A percentile compares a stretch with the other conserved stretches of the same genome.
Evolutionary conservation across 2,797 vertebrate species (phyloP).

Genomic region (Mormyrops boulengeri): DNA sequence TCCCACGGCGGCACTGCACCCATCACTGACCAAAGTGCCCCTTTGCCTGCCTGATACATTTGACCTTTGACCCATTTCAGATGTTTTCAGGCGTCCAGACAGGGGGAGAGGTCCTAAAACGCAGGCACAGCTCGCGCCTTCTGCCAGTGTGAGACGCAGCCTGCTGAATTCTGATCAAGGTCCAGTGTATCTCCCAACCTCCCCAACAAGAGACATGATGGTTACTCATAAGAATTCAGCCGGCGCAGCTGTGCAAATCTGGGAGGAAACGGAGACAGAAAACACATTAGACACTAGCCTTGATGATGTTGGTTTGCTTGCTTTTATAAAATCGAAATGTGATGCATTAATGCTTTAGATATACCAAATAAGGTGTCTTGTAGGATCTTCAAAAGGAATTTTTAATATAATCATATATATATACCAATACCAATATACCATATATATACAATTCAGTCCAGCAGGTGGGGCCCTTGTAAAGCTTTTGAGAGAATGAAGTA

Average conservation of each 20-base stretch:
- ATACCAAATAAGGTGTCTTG: neutral
- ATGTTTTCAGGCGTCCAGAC: neutral
- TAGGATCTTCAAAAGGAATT: neutral
- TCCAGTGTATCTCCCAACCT: neutral
- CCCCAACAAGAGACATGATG: constrained; percentile 1
- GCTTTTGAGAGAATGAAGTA: constrained; percentile 6
- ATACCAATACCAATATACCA: too few relatives aligned
- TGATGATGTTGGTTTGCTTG: neutral
- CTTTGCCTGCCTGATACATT: neutral
- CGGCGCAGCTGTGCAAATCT: neutral
- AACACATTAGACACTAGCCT: neutral
- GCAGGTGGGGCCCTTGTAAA: constrained; percentile 45
- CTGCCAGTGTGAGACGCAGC: neutral
- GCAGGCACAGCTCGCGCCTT: neutral
- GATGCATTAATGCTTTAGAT: neutral
- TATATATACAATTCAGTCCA: constrained; percentile 28
- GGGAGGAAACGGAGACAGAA: neutral
- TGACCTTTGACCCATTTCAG: neutral
- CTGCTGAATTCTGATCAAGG: constrained; percentile 9
- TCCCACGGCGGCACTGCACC: neutral
- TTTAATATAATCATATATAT: neutral
- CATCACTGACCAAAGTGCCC: neutral
- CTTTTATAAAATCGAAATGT: constrained; percentile 3
- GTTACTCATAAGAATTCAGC: constrained; percentile 25
- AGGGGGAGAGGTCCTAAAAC: neutral